Conservation (phyloP, 2,797 vertebrate species). For the Gambelia wislizenii region DNA sequence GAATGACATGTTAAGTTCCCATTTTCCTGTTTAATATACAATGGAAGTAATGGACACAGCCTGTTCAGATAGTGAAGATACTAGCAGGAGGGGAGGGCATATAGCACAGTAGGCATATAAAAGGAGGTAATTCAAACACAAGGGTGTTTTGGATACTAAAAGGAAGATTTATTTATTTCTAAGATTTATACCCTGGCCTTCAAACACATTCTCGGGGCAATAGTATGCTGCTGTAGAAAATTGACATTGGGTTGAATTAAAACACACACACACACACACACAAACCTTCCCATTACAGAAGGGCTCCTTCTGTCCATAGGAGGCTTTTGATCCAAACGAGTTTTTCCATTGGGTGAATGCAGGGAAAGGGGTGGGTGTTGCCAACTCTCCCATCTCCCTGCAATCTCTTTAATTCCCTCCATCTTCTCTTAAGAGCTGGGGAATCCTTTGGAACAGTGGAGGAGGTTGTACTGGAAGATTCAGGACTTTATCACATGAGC, state of each 20-base stretch:
- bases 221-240: not conserved
- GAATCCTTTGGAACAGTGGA: not conserved
- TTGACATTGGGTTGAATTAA: not conserved
- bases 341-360: not conserved
- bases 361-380: not conserved
- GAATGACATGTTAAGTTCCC: conserved; percentile 60
- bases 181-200: not conserved
- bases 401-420: not conserved
- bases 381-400: too few species aligned
- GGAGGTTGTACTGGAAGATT: not conserved
- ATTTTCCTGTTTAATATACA: conserved; percentile 49
- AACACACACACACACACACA: too few species aligned
- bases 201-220: not conserved
- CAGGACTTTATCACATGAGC: too few species aligned
- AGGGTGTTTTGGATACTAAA: conserved; percentile 3
- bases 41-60: conserved; percentile 54
- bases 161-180: not conserved
- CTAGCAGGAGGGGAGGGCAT: conserved; percentile 10
- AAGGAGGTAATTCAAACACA: not conserved
- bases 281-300: not conserved
- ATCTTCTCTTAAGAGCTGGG: not conserved
- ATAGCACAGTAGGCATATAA: not conserved
- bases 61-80: conserved; percentile 38
- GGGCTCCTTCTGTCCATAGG: not conserved
- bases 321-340: not conserved